Conservation (phyloP, 2,888 invertebrate genomes). For the Lithophane leautieri region DNA sequence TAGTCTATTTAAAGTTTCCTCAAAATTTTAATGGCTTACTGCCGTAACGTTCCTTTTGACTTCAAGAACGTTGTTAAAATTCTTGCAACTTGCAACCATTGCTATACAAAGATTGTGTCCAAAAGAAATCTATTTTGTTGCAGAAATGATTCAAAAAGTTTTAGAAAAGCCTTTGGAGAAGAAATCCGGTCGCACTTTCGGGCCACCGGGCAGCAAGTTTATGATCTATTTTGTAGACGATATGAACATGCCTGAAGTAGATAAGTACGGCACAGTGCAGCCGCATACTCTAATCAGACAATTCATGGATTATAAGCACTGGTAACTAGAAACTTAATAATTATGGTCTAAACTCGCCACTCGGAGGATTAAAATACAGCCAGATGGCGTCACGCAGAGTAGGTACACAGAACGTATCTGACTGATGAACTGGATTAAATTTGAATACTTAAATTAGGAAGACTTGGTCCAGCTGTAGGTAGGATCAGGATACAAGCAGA, state of each 20-base stretch:
- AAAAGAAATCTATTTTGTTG: constrained; percentile 10
- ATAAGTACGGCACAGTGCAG: constrained; percentile 98
- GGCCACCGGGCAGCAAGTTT: constrained; percentile 97
- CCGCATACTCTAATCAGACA: constrained; percentile 98
- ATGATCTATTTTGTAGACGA: constrained; percentile 99
- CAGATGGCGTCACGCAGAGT: background rate
- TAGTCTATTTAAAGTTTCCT: background rate
- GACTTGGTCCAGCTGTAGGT: background rate
- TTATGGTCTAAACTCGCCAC: background rate
- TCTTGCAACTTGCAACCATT: background rate
- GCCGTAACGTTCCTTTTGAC: background rate
- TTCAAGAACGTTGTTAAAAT: background rate
- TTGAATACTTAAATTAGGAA: background rate
- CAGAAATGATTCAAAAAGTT: constrained; percentile 96
- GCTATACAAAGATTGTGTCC: background rate
- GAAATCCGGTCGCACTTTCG: constrained; percentile 98
- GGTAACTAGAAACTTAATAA: constrained; percentile 89
- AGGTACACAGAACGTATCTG: background rate
- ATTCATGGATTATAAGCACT: constrained; percentile 98
- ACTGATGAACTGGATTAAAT: background rate
- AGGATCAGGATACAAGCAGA: background rate
- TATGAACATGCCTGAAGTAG: constrained; percentile 99
- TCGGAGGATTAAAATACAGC: background rate
- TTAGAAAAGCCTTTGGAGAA: constrained; percentile 98
- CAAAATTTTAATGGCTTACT: background rate